Percentiles rank a stretch among this genome's conserved stretches.
phyloP scores from a whole-genome alignment of 2,888 invertebrate species.

The Lampropteryx suffumata region DNA sequence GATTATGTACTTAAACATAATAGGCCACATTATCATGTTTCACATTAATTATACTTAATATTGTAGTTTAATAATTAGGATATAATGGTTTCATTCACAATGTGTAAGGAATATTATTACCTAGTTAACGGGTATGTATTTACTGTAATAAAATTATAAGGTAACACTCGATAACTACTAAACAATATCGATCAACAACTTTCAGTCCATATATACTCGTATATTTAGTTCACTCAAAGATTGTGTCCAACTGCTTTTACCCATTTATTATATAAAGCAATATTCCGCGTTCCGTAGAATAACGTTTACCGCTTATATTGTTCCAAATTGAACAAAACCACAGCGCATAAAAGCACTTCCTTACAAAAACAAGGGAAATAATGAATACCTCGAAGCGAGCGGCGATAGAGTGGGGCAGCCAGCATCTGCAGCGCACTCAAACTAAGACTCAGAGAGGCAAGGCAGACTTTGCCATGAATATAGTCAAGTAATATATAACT shows the following conservation, averaged over 20 bases:
- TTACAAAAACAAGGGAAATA: conserved; percentile 26
- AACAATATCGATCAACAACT: too few species aligned
- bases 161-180: too few species aligned
- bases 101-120: too few species aligned
- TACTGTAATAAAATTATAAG: too few species aligned
- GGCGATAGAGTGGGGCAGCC: too few species aligned
- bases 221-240: too few species aligned
- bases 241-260: background rate
- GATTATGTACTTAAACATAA: background rate
- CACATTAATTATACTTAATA: background rate
- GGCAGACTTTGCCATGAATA: too few species aligned
- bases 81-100: too few species aligned
- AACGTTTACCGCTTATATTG: conserved; percentile 21
- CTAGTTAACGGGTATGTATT: too few species aligned
- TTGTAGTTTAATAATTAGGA: background rate
- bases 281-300: background rate
- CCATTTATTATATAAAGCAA: conserved; percentile 4
- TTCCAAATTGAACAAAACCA: conserved; percentile 16
- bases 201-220: too few species aligned
- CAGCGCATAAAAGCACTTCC: conserved; percentile 10
- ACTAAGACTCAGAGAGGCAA: background rate
- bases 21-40: background rate
- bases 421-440: too few species aligned
- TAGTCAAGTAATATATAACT: too few species aligned
- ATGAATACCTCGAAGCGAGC: conserved; percentile 25